Conservation (phyloP, 1,140 invertebrate species). For the Drosophila lowei region DNA sequence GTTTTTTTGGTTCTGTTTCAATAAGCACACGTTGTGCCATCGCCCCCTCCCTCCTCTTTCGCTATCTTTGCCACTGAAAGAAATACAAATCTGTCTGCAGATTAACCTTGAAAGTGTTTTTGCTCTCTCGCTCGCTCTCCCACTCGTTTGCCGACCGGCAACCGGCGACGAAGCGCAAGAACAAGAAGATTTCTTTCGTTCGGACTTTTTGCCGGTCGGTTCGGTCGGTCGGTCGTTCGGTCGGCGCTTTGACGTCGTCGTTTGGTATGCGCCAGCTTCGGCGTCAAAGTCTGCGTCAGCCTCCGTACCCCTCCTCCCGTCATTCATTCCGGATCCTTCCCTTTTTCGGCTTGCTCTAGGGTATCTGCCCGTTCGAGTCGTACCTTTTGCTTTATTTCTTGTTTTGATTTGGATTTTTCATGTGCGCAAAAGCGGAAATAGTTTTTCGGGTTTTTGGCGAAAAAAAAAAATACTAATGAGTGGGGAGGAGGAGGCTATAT, state of each 20-base stretch:
- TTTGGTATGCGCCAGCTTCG: not conserved
- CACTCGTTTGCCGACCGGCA: slow-evolving; percentile 53
- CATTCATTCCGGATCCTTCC: too few relatives aligned
- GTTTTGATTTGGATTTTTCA: slow-evolving; percentile 18
- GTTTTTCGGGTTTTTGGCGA: slow-evolving; percentile 38
- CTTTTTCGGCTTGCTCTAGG: too few relatives aligned
- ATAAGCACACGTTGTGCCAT: slow-evolving; percentile 45
- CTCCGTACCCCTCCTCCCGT: too few relatives aligned
- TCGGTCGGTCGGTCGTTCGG: slow-evolving; percentile 24
- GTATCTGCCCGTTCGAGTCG: not conserved
- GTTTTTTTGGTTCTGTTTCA: slow-evolving; percentile 40
- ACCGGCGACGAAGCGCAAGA: slow-evolving; percentile 39
- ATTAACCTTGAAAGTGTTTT: slow-evolving; percentile 64
- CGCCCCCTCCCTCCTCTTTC: not conserved
- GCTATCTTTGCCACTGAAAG: slow-evolving; percentile 1
- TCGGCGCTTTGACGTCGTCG: slow-evolving; percentile 52
- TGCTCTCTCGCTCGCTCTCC: slow-evolving; percentile 3
- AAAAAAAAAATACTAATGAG: slow-evolving; percentile 19
- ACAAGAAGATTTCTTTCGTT: slow-evolving; percentile 6
- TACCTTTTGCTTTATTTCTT: slow-evolving; percentile 19
- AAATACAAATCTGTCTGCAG: slow-evolving; percentile 24
- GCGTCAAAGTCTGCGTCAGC: too few relatives aligned
- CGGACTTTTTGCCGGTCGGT: slow-evolving; percentile 22
- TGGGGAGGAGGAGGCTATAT: not conserved
- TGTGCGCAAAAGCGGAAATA: slow-evolving; percentile 76